phyloP scores from a whole-genome alignment of 2,888 invertebrate species.

The Meghimatium bilineatum region DNA sequence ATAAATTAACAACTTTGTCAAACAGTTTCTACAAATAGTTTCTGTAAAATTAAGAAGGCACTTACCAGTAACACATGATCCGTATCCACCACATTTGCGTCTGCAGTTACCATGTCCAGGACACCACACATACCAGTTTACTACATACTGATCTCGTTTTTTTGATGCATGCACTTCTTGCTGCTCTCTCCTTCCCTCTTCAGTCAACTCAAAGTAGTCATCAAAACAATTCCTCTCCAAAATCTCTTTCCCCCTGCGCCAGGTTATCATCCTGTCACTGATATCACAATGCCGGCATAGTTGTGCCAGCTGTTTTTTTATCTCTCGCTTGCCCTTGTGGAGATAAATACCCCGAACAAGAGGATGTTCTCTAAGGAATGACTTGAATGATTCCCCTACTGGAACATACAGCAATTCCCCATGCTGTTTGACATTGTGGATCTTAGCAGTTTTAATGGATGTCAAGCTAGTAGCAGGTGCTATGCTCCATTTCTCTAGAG shows the following conservation, averaged over 20 bases:
- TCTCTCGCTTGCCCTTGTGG: slow-evolving; percentile 69
- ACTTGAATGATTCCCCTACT: slow-evolving; percentile 35
- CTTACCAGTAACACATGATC: slow-evolving; percentile 65
- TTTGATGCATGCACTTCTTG: slow-evolving; percentile 57
- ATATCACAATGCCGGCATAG: slow-evolving; percentile 61
- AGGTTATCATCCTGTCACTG: slow-evolving; percentile 60
- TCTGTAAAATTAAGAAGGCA: slow-evolving; percentile 1
- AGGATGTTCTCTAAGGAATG: slow-evolving; percentile 56
- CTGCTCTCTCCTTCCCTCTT: slow-evolving; percentile 59
- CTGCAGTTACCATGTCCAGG: slow-evolving; percentile 72
- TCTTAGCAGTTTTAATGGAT: slow-evolving; percentile 44
- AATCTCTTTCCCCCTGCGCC: slow-evolving; percentile 63
- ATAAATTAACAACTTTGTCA: no score
- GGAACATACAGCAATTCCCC: slow-evolving; percentile 41
- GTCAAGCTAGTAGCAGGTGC: not conserved
- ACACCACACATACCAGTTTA: slow-evolving; percentile 74
- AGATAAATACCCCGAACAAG: slow-evolving; percentile 65
- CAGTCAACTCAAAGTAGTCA: slow-evolving; percentile 68
- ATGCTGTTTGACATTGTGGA: slow-evolving; percentile 31
- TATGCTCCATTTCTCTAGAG: not conserved
- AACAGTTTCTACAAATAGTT: not conserved
- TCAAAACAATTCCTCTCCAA: slow-evolving; percentile 67
- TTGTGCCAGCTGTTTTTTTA: slow-evolving; percentile 63
- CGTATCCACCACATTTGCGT: slow-evolving; percentile 70
- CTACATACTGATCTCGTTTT: slow-evolving; percentile 68